phyloP scores from a whole-genome alignment of 2,888 invertebrate species.

The Osmoderma eremita region DNA sequence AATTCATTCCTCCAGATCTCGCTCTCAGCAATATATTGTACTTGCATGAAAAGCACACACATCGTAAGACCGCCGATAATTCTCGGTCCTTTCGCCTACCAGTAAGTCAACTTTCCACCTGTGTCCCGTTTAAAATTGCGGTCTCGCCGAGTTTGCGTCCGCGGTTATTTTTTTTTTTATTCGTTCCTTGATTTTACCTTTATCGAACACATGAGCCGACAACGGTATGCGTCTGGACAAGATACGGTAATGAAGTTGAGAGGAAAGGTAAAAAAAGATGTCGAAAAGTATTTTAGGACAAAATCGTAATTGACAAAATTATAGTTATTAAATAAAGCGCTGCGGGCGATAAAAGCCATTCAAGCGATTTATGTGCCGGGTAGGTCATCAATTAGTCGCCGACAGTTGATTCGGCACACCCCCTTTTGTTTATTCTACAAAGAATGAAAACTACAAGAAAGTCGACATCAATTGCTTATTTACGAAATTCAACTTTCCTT shows the following conservation, averaged over 20 bases:
- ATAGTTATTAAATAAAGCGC: constrained; percentile 4
- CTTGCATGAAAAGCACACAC: no score
- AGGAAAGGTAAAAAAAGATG: not conserved
- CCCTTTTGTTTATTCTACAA: no score
- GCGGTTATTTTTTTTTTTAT: not conserved
- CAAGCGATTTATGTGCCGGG: not conserved
- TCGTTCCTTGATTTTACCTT: not conserved
- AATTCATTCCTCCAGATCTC: constrained; percentile 8
- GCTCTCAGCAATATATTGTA: no score
- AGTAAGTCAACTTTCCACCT: constrained; percentile 34
- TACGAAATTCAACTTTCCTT: no score
- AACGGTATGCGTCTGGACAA: constrained; percentile 7
- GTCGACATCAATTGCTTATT: no score
- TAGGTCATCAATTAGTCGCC: not conserved
- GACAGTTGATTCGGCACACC: not conserved
- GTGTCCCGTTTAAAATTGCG: constrained; percentile 32
- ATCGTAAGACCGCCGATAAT: not conserved
- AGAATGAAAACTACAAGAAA: no score
- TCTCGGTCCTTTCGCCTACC: constrained; percentile 21
- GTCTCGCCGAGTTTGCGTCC: not conserved
- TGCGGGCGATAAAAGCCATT: no score
- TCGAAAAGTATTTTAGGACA: constrained; percentile 2
- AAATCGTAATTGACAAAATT: constrained; percentile 13
- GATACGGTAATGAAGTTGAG: constrained; percentile 9
- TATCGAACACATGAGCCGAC: constrained; percentile 2